These are phyloP conservation scores for Acleris holmiana DNA, from an alignment of 2,888 invertebrate genomes.

Conservation along the genomic window DNA sequence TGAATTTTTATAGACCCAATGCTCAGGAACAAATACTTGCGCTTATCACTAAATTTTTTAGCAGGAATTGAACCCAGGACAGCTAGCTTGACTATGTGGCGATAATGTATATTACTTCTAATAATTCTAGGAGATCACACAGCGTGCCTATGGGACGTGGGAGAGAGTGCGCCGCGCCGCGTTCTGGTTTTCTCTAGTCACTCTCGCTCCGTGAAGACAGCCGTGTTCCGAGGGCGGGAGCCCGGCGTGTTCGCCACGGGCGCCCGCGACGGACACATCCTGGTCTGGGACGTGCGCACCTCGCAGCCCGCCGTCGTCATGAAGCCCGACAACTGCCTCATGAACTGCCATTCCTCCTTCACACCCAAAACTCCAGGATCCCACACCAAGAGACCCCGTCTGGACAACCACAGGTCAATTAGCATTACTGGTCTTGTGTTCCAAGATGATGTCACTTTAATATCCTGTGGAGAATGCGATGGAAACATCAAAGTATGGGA, in stretches of 20 bases:
- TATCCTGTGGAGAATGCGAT: constrained; percentile 95
- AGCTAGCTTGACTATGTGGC: not conserved
- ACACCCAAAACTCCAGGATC: constrained; percentile 80
- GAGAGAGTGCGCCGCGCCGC: constrained; percentile 73
- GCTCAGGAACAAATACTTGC: too few relatives aligned
- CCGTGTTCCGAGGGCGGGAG: constrained; percentile 88
- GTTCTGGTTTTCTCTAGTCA: constrained; percentile 89
- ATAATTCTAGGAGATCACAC: constrained; percentile 89
- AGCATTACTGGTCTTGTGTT: constrained; percentile 94
- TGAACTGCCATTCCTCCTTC: constrained; percentile 85
- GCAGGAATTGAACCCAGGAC: not conserved
- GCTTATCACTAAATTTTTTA: too few relatives aligned
- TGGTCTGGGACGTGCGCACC: constrained; percentile 68
- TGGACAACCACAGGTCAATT: constrained; percentile 83
- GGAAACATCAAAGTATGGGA: constrained; percentile 95
- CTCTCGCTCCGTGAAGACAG: constrained; percentile 92
- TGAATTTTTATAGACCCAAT: too few relatives aligned
- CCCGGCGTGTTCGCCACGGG: constrained; percentile 93
- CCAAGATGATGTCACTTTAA: constrained; percentile 90
- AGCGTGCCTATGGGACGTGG: constrained; percentile 91
- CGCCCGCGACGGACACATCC: constrained; percentile 89
- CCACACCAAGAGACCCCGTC: constrained; percentile 73
- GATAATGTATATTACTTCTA: constrained; percentile 4
- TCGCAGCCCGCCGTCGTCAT: constrained; percentile 70
- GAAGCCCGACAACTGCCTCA: constrained; percentile 89